These are phyloP conservation scores for Vidua macroura DNA, from an alignment of 2,113 vertebrate species.

Conservation along the genomic window DNA sequence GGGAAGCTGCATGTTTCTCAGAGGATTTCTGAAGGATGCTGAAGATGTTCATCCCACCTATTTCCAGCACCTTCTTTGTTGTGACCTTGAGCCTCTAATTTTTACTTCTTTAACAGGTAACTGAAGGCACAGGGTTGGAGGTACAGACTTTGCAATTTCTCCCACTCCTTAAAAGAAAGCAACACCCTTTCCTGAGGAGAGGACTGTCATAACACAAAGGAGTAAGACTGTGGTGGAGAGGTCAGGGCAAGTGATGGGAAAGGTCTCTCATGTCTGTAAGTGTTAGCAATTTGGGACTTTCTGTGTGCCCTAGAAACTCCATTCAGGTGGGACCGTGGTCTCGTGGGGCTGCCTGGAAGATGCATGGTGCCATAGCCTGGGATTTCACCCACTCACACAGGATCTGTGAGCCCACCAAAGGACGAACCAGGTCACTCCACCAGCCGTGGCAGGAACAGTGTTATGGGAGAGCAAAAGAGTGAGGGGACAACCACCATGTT, in stretches of 20 bases:
- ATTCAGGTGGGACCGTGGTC: not conserved
- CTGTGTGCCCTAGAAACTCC: not conserved
- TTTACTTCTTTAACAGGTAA: not conserved
- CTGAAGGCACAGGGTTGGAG: not conserved
- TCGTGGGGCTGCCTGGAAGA: not conserved
- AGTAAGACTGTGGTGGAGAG: not conserved
- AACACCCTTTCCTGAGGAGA: rapidly evolving
- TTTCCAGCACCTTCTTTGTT: rapidly evolving
- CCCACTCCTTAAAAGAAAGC: not conserved
- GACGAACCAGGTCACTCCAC: not conserved
- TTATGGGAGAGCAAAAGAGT: not conserved
- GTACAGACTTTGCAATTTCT: not conserved
- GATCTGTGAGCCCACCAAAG: not conserved
- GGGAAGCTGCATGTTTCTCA: not conserved
- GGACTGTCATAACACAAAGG: rapidly evolving
- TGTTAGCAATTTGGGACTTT: not conserved
- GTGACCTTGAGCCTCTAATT: not conserved
- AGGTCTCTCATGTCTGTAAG: not conserved
- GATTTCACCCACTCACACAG: not conserved
- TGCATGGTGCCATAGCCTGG: not conserved
- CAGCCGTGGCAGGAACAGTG: rapidly evolving
- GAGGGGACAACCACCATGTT: not conserved
- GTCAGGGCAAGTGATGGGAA: not conserved
- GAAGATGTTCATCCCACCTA: not conserved
- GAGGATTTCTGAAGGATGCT: not conserved